These are phyloP conservation scores for Rynchops niger DNA, from an alignment of 2,113 vertebrate species.

Conservation along the genomic window DNA sequence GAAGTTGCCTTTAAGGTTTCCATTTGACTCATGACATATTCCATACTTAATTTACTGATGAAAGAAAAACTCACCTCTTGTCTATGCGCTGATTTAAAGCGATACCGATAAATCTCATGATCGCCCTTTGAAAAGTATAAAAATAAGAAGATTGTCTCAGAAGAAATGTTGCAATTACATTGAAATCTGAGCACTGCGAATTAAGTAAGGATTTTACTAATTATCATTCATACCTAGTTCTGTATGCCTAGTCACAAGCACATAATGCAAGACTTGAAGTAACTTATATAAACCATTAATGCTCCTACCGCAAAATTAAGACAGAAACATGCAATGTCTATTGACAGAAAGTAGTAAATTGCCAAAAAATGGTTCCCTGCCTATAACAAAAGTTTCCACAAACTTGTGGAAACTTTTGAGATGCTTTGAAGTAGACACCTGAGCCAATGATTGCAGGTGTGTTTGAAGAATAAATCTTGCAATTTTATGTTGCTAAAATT, in stretches of 20 bases:
- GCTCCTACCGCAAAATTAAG: not conserved
- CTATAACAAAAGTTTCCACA: not conserved
- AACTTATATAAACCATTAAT: not conserved
- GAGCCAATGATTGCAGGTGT: not conserved
- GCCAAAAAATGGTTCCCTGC: not conserved
- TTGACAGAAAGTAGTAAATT: not conserved
- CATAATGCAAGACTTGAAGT: not conserved
- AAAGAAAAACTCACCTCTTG: slow-evolving; percentile 48
- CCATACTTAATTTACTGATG: not conserved
- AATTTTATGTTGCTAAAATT: not conserved
- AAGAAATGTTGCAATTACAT: not conserved
- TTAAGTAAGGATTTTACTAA: not conserved
- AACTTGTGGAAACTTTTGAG: not conserved
- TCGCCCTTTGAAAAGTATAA: slow-evolving; percentile 29
- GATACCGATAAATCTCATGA: slow-evolving; percentile 40
- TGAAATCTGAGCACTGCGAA: not conserved
- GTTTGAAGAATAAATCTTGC: not conserved
- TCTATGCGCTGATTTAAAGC: slow-evolving; percentile 28
- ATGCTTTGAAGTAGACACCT: not conserved
- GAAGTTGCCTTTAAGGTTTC: not conserved
- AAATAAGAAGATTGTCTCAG: not conserved
- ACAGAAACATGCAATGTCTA: not conserved
- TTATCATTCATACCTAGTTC: not conserved
- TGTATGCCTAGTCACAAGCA: not conserved
- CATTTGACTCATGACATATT: not conserved